phyloP scores from a whole-genome alignment of 92 coral and sea anemone species.

The Porites cylindrica region DNA sequence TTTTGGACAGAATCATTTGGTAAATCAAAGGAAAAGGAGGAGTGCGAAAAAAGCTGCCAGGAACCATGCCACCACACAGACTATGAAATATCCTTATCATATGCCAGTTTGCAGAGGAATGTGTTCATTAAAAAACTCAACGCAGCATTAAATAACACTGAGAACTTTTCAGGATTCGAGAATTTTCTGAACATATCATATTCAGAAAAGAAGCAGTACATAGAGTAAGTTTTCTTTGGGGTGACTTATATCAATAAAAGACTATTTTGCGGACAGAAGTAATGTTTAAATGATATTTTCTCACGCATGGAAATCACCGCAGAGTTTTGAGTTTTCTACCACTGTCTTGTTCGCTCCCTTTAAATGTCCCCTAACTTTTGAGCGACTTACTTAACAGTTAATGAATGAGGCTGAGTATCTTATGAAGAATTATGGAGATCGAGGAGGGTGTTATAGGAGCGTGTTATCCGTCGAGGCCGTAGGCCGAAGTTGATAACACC shows the following conservation, averaged over 20 bases:
- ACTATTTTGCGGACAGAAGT: no score
- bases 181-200: conserved; percentile 13
- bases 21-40: conserved; percentile 18
- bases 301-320: background rate
- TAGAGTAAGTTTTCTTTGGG: conserved; percentile 12
- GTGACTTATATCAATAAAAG: background rate
- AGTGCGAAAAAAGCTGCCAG: conserved; percentile 36
- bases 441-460: no score
- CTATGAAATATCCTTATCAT: conserved; percentile 54
- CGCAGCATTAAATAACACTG: background rate
- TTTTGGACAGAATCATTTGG: conserved; percentile 5
- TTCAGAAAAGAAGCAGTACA: conserved; percentile 9
- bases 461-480: no score
- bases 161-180: conserved; percentile 3
- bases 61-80: conserved; percentile 50
- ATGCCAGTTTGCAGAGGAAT: conserved; percentile 34
- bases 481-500: no score
- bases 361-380: no score
- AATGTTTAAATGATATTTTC: no score
- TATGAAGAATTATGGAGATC: no score
- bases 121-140: conserved; percentile 32
- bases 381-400: no score
- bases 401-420: no score
- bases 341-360: no score
- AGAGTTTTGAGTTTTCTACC: no score